A percentile compares a stretch with the other conserved stretches of the same genome.
Conservation (phyloP, 1,140 invertebrate genomes). For the fruit fly (Drosophila melanogaster) region Release_6_plus_ISO1_MT NT_033779.5:1034001-1034500, state of each 20-base stretch:
- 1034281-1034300: conserved; percentile 1
- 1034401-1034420: neutral
- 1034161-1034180: conserved; percentile 84
- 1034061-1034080: conserved; percentile 29
- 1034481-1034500: neutral
- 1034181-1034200: conserved; percentile 73
- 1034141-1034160: conserved; percentile 68
- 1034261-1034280: neutral
- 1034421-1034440: conserved; percentile 28
- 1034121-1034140: conserved; percentile 53
- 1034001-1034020: neutral
- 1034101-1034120: conserved; percentile 42
- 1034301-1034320: neutral
- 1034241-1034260: no score
- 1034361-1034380: conserved; percentile 31
- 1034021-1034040: conserved; percentile 25
- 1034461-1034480: conserved; percentile 15
- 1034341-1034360: neutral
- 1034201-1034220: conserved; percentile 14
- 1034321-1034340: neutral
- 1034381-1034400: neutral
- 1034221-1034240: neutral
- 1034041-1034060: conserved; percentile 25
- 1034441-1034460: conserved; percentile 36
- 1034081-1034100: conserved; percentile 19